Percentiles rank a stretch among this genome's conserved stretches.
phyloP scores from a whole-genome alignment of 2,888 invertebrate species.

The Scaptomyza tumidula region DNA sequence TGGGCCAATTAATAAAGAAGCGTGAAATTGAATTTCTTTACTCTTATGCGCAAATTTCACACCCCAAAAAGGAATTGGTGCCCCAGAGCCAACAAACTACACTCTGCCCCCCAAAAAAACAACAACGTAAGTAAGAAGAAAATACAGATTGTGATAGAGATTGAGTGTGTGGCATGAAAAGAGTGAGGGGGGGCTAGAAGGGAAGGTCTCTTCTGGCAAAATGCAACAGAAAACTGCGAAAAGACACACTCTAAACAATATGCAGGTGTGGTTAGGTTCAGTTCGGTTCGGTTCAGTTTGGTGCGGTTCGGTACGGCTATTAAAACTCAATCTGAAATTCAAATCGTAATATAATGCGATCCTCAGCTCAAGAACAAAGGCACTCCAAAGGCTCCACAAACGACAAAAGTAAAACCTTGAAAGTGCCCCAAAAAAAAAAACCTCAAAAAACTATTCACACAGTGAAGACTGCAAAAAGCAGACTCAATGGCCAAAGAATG shows the following conservation, averaged over 20 bases:
- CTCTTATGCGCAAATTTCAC: slow-evolving; percentile 69
- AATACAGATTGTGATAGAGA: slow-evolving; percentile 31
- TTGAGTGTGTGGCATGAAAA: not conserved
- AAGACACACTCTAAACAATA: slow-evolving; percentile 35
- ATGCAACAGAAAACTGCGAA: slow-evolving; percentile 56
- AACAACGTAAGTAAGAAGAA: not conserved
- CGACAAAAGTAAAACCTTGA: slow-evolving; percentile 59
- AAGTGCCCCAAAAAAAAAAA: slow-evolving; percentile 42
- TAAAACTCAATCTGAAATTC: slow-evolving; percentile 81
- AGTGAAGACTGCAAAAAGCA: slow-evolving; percentile 26
- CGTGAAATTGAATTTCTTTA: slow-evolving; percentile 78
- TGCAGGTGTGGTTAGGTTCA: slow-evolving; percentile 59
- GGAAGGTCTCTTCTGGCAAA: slow-evolving; percentile 7
- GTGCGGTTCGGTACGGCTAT: slow-evolving; percentile 56
- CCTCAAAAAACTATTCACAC: slow-evolving; percentile 69
- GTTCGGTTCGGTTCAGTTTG: slow-evolving; percentile 9
- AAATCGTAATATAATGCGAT: slow-evolving; percentile 73
- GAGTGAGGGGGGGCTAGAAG: not conserved
- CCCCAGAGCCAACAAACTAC: slow-evolving; percentile 21
- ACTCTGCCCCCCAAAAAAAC: slow-evolving; percentile 22
- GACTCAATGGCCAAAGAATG: slow-evolving; percentile 65
- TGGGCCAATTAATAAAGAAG: slow-evolving; percentile 78
- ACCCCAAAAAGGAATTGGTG: slow-evolving; percentile 54
- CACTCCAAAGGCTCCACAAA: slow-evolving; percentile 28
- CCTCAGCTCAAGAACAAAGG: slow-evolving; percentile 51